These are phyloP conservation scores for Bubalus kerabau DNA, from an alignment of 2,113 vertebrate genomes.

Conservation along the genomic window DNA sequence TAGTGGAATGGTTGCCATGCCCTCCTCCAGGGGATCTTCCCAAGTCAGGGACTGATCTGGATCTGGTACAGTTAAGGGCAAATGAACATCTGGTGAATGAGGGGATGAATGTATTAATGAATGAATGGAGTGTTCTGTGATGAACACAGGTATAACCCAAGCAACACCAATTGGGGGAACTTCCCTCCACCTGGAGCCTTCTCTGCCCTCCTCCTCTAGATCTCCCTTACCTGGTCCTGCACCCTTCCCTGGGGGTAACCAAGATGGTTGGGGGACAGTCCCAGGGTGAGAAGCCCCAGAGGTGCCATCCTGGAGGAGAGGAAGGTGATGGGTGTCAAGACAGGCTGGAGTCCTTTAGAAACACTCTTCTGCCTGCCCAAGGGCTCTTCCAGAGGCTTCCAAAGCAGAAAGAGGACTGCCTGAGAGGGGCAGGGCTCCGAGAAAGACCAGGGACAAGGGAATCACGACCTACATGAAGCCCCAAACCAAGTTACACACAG, in stretches of 20 bases:
- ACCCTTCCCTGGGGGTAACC: not conserved
- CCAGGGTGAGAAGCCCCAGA: not conserved
- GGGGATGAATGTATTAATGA: not conserved
- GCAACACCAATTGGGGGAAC: not conserved
- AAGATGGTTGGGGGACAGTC: not conserved
- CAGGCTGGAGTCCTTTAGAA: not conserved
- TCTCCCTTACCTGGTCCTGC: not conserved
- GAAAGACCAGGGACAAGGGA: not conserved
- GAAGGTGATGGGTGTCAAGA: not conserved
- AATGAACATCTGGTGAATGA: not conserved
- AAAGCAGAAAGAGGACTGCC: not conserved
- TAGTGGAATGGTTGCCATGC: not conserved
- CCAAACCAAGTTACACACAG: not conserved
- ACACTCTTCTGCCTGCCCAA: not conserved
- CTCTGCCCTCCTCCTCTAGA: not conserved
- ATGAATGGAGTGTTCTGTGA: not conserved
- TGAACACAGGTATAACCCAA: not conserved
- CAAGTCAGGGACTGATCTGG: not conserved
- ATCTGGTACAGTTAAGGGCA: not conserved
- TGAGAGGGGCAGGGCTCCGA: not conserved
- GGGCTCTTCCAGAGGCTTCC: not conserved
- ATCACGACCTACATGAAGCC: not conserved
- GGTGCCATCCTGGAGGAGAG: not conserved
- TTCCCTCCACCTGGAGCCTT: not conserved
- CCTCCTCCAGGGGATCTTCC: not conserved